phyloP scores from a whole-genome alignment of 2,888 invertebrate genomes.

The Agrotis exclamationis region DNA sequence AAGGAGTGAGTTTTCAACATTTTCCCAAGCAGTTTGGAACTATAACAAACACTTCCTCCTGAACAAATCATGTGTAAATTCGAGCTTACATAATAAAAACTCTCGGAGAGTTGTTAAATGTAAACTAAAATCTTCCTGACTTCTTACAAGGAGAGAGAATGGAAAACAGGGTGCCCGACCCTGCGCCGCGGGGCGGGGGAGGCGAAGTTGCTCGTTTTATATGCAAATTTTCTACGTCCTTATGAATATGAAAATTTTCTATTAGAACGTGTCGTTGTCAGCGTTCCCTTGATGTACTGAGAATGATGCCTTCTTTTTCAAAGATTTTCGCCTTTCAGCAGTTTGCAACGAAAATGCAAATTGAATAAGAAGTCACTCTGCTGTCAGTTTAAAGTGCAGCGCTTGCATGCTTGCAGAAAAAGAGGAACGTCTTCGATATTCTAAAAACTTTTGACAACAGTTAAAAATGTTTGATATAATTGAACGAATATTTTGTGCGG shows the following conservation, averaged over 20 bases:
- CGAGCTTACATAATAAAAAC: conserved; percentile 61
- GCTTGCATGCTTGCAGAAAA: conserved; percentile 20
- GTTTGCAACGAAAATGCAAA: conserved; percentile 75
- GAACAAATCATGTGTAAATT: conserved; percentile 67
- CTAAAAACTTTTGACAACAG: background rate
- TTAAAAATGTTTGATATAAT: conserved; percentile 3
- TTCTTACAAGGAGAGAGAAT: conserved; percentile 83
- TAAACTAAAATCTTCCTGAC: conserved; percentile 75
- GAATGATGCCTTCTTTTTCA: conserved; percentile 76
- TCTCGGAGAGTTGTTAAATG: conserved; percentile 70
- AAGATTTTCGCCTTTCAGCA: conserved; percentile 79
- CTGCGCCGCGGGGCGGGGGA: conserved; percentile 74
- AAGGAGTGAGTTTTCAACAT: conserved; percentile 17
- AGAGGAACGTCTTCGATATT: background rate
- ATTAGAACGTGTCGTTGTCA: conserved; percentile 90
- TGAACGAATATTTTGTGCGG: conserved; percentile 5
- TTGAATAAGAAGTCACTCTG: conserved; percentile 68
- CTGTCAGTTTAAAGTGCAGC: conserved; percentile 47
- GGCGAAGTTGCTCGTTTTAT: conserved; percentile 89
- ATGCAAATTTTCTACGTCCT: conserved; percentile 90
- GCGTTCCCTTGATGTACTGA: conserved; percentile 85
- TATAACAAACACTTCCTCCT: conserved; percentile 55
- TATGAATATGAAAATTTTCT: conserved; percentile 92
- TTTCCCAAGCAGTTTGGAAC: conserved; percentile 40
- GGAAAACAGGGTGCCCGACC: conserved; percentile 84